Evolutionary conservation across 2,797 vertebrate species (phyloP).

Genomic region (Gymnopithys bicolor): DNA sequence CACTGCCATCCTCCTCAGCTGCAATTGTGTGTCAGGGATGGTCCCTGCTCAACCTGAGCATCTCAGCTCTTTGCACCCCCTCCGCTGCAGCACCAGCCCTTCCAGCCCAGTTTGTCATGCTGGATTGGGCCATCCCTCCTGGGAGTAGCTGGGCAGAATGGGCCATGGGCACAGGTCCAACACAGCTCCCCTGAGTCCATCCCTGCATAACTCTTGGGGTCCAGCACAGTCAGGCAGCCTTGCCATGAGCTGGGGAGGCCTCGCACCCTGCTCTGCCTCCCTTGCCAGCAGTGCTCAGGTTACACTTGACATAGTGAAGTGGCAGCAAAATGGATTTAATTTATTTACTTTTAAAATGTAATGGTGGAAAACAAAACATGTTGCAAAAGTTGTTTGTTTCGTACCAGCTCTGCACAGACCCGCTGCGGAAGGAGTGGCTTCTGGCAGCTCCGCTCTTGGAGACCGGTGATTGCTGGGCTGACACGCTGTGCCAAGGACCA

Average conservation of each 20-base stretch:
- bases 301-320: constrained; percentile 9
- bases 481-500: neutral
- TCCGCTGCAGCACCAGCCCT: neutral
- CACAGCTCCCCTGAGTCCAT: accelerated
- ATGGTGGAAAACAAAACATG: constrained; percentile 52
- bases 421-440: constrained; percentile 44
- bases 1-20: neutral
- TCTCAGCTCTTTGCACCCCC: neutral
- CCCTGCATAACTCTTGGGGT: accelerated
- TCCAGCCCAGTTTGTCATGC: accelerated
- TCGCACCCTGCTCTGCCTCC: neutral
- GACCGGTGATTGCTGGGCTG: neutral
- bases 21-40: accelerated
- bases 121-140: neutral
- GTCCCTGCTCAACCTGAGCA: no score
- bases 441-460: constrained; percentile 17
- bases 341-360: constrained; percentile 42
- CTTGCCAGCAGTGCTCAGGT: neutral
- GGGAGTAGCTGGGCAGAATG: accelerated
- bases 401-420: neutral
- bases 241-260: neutral
- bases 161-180: neutral
- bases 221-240: neutral
- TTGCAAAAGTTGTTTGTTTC: constrained; percentile 70
- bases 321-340: constrained; percentile 35